Conservation (phyloP, 2,113 vertebrate species). For the Heterotis niloticus region DNA sequence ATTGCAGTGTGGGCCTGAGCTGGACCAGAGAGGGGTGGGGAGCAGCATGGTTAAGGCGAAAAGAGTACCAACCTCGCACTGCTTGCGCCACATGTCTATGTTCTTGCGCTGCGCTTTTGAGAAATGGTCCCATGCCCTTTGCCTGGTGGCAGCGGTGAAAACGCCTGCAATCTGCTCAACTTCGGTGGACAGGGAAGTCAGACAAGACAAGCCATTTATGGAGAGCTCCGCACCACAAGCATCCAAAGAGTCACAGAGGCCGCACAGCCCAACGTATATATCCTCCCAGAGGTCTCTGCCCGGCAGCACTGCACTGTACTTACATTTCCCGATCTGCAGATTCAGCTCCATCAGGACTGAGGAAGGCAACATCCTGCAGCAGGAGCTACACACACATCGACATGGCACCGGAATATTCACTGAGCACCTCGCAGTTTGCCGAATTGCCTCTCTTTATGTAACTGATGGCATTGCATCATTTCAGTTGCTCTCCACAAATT, state of each 20-base stretch:
- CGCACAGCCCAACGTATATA: slow-evolving; percentile 44
- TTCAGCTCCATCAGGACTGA: slow-evolving; percentile 56
- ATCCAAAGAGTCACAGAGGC: slow-evolving; percentile 71
- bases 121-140: slow-evolving; percentile 99
- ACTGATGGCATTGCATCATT: not conserved
- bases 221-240: slow-evolving; percentile 73
- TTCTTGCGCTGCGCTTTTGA: slow-evolving; percentile 99
- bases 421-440: not conserved
- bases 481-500: slow-evolving; percentile 37
- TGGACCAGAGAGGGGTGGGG: slow-evolving; percentile 44
- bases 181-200: slow-evolving; percentile 93
- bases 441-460: not conserved
- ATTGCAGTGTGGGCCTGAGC: slow-evolving; percentile 32
- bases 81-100: slow-evolving; percentile 99
- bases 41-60: slow-evolving; percentile 69
- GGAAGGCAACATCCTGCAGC: slow-evolving; percentile 50
- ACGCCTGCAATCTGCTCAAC: slow-evolving; percentile 99
- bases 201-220: slow-evolving; percentile 99
- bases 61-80: slow-evolving; percentile 95
- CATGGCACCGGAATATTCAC: not conserved
- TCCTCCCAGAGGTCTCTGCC: slow-evolving; percentile 46
- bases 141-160: slow-evolving; percentile 95
- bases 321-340: slow-evolving; percentile 57
- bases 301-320: slow-evolving; percentile 46
- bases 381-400: slow-evolving; percentile 8